phyloP scores from a whole-genome alignment of 2,888 invertebrate species.

The Petrolisthes manimaculis region DNA sequence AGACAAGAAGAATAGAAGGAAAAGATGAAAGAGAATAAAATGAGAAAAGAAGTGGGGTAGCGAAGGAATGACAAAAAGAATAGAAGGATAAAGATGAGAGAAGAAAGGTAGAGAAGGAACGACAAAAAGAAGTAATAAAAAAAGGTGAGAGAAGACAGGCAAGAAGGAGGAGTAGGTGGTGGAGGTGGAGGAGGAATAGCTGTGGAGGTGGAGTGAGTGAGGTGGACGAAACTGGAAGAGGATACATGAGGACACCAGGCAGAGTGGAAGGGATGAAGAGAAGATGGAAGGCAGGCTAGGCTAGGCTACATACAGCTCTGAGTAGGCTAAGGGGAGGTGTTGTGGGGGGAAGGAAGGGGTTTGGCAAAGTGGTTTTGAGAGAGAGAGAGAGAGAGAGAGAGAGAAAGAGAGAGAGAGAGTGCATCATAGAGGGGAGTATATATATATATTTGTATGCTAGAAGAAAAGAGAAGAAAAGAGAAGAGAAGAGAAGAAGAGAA shows the following conservation, averaged over 20 bases:
- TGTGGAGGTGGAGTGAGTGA: background rate
- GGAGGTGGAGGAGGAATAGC: background rate
- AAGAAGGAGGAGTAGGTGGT: background rate
- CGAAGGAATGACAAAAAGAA: background rate
- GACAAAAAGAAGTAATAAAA: background rate
- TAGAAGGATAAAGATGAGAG: background rate
- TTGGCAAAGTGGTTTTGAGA: background rate
- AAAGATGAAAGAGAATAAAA: background rate
- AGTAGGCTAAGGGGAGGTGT: no score
- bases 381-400: constrained; percentile 29
- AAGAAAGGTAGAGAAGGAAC: background rate
- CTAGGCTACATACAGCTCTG: background rate
- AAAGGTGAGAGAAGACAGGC: background rate
- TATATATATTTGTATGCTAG: background rate
- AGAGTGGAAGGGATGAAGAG: background rate
- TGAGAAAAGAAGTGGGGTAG: background rate
- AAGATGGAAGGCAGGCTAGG: background rate
- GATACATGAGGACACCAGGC: background rate
- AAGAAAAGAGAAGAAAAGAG: background rate
- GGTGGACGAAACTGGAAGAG: background rate
- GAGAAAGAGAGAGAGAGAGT: constrained; percentile 12
- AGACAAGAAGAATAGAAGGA: background rate
- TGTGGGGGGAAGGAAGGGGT: no score
- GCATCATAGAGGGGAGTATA: background rate
- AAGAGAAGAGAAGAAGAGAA: background rate